Evolutionary conservation across 2,113 vertebrate genomes (phyloP).

Genomic region (Sphaerodactylus townsendi): DNA sequence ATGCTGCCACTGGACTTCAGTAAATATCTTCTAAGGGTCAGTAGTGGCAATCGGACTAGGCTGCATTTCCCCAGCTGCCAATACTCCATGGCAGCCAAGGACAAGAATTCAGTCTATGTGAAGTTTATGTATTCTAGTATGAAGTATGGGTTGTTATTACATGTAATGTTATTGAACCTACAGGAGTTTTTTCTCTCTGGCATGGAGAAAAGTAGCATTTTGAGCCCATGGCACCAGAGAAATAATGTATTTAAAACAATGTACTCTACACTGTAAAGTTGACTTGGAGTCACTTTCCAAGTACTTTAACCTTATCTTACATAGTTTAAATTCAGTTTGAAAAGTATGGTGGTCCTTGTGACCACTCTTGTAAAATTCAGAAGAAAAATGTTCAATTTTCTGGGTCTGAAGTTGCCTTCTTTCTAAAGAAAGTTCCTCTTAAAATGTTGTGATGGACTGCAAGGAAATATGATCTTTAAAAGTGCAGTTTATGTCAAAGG

Average conservation of each 20-base stretch:
- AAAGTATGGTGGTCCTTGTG: not conserved
- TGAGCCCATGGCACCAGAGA: not conserved
- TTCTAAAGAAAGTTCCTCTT: constrained; percentile 38
- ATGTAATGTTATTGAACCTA: not conserved
- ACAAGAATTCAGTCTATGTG: not conserved
- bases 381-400: constrained; percentile 25
- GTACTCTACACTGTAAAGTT: not conserved
- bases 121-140: not conserved
- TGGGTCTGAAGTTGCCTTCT: fast-evolving
- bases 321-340: not conserved
- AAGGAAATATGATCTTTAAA: too few relatives aligned
- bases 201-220: not conserved
- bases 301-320: fast-evolving
- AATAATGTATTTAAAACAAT: not conserved
- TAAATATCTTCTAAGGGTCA: not conserved
- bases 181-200: not conserved
- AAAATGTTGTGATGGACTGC: too few relatives aligned
- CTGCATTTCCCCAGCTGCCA: not conserved
- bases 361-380: constrained; percentile 16
- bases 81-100: not conserved
- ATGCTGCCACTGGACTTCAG: not conserved
- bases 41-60: not conserved
- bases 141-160: not conserved
- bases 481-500: too few relatives aligned
- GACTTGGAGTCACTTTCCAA: not conserved